Evolutionary conservation across 2,797 vertebrate species (phyloP), one percentile per base, ranked within the genome.

Genomic region (Alectoris magna): DNA sequence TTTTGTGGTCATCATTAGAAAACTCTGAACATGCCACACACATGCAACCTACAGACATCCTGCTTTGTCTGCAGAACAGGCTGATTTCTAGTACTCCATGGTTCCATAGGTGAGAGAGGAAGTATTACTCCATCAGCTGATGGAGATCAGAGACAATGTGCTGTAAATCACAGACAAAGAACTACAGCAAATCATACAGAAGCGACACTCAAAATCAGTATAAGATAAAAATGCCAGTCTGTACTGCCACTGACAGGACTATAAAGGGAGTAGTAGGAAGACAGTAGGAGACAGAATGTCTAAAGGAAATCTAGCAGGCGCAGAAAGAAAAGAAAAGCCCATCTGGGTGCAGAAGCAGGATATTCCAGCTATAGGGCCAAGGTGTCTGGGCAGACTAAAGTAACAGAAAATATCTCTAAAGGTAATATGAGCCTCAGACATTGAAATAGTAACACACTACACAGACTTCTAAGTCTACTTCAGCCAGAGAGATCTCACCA

Each of bases 401-500:
- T 36, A 43, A 38, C 2, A 31, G 34, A 84, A 88, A 78, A 72
- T 13, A 78, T 26, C 38, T 87, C 39, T 41, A 62, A 34, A 79
- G 11, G n/a, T 2, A 81, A 4, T 2, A 3, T 0, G 5, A 49
- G 46, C 49, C 36, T 4, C 8, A 19, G 14, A 91, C 29, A 74
- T 0, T 43, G 73, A 69, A 94, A 91, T 4, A 69, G 2, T 10
- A 78, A 66, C 22, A 84, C 16, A 19, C 27, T 44, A 41, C n/a
- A 53, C 19, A 56, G 55, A 34, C 34, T 87, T 27, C 12, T 16
- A 81, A n/a, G 3, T 29, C 19, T 49, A 7, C 17, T 34, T n/a
- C 41, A 83, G 53, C 14, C 64, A 87, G 31, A 68, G 27, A 63
- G 24, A 77, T 70, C 97, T 97, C 91, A 98, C 98, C 95, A 0